phyloP scores from a whole-genome alignment of 2,113 vertebrate species.

The Cettia cetti region DNA sequence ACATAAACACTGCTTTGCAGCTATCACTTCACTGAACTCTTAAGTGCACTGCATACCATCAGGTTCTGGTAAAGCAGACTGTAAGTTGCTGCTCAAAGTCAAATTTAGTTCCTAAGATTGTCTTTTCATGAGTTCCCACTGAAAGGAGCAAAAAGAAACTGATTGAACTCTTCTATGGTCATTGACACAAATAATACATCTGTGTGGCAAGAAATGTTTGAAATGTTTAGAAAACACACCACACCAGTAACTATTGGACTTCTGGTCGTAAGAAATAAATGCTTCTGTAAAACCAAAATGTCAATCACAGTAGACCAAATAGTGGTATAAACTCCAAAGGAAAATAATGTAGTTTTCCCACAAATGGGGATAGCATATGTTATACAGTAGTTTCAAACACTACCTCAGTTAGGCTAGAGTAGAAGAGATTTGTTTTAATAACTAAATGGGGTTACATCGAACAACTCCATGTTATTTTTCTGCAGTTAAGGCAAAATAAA shows the following conservation, averaged over 20 bases:
- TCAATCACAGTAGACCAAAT: conserved; percentile 72
- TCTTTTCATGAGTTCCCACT: conserved; percentile 28
- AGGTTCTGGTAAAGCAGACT: conserved; percentile 37
- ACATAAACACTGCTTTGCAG: conserved; percentile 46
- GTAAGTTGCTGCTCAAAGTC: conserved; percentile 35
- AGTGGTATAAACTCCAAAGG: conserved; percentile 77
- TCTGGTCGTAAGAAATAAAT: conserved; percentile 43
- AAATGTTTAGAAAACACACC: conserved; percentile 49
- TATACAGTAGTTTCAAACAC: conserved; percentile 74
- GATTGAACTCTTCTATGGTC: neutral
- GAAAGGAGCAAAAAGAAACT: conserved; percentile 9
- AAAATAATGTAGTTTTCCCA: conserved; percentile 65
- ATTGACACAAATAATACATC: neutral
- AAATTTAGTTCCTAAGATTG: conserved; percentile 15
- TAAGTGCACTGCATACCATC: conserved; percentile 44
- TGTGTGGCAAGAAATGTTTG: conserved; percentile 19
- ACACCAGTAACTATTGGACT: conserved; percentile 28
- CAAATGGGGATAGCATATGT: conserved; percentile 61
- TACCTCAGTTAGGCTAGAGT: conserved; percentile 78
- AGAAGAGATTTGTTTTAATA: conserved; percentile 68
- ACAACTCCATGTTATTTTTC: conserved; percentile 50
- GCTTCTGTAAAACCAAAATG: conserved; percentile 71
- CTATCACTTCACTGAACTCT: conserved; percentile 57
- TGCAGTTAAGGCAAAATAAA: conserved; percentile 53
- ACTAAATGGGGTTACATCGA: conserved; percentile 43